Percentiles rank a stretch among this genome's conserved stretches.
Evolutionary conservation across 1,140 invertebrate genomes (phyloP).

Genomic region (Camponotus vicinus): DNA sequence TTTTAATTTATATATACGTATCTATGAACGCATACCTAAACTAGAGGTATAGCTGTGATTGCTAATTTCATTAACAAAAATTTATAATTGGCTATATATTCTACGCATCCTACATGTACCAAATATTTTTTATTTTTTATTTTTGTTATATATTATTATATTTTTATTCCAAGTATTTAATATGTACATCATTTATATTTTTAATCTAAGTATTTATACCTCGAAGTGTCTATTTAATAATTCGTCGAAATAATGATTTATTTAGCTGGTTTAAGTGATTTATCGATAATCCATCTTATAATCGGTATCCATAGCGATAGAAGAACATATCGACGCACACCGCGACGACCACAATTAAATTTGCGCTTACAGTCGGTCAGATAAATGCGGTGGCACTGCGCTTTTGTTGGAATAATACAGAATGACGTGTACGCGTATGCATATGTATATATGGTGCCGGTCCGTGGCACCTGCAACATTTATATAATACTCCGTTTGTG

Average conservation of each 20-base stretch:
- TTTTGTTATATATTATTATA: not conserved
- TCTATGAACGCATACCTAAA: not conserved
- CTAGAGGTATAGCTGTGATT: not conserved
- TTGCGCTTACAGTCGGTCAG: slow-evolving; percentile 71
- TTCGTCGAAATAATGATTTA: slow-evolving; percentile 2
- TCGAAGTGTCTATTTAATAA: not conserved
- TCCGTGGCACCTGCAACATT: slow-evolving; percentile 60
- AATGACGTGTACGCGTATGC: slow-evolving; percentile 59
- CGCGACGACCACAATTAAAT: slow-evolving; percentile 72
- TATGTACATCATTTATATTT: not conserved
- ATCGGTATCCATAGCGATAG: slow-evolving; percentile 37
- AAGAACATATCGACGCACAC: slow-evolving; percentile 70
- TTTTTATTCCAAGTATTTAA: not conserved
- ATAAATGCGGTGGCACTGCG: slow-evolving; percentile 71
- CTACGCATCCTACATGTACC: not conserved
- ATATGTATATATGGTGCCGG: not conserved
- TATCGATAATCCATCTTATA: slow-evolving; percentile 39
- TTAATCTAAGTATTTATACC: slow-evolving; percentile 4
- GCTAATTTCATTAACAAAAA: not conserved
- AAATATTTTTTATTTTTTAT: not conserved
- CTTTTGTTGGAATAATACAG: slow-evolving; percentile 75
- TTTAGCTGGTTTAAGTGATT: not conserved
- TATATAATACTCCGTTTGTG: slow-evolving; percentile 62
- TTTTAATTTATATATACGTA: not conserved
- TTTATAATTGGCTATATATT: not conserved